Evolutionary conservation across 1,140 invertebrate genomes (phyloP), one percentile per base, ranked within the genome.

Genomic region (Drosophila repleta): DNA sequence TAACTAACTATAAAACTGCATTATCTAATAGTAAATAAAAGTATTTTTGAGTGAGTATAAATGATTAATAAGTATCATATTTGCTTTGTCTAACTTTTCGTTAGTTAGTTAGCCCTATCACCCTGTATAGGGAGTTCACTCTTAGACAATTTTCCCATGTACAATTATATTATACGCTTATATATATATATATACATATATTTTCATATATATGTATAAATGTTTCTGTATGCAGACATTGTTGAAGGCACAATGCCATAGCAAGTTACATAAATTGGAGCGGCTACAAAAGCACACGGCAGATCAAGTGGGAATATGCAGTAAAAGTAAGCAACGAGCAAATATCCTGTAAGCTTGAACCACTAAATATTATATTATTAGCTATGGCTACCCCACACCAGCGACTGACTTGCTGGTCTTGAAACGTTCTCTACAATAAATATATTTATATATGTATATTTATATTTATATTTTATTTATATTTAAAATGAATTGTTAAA

Each of bases 201-300:
- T 52, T 79, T 79, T 41, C 41, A 57, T 55, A 60, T 62, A 68
- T 66, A 82, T 39, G 45, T 18, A 10, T 45, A 20, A 41, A 52
- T 43, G 65, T 64, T 65, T 65, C 24, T 43, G 58, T 51, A 65
- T 62, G 64, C 52, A 69, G 57, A 85, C 77, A 80, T 85, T 85
- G 81, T 85, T 85, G 61, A 73, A 85, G 60, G 56, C 58, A 60
- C 81, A 85, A 71, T 64, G 76, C 49, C 39, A 61, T 46, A 45
- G 35, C 66, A 49, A 51, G 68, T 18, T 53, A 46, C 52, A 35
- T 29, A 37, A 58, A 43, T 6, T 24, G 39, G 1, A 37, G 29
- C 26, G 41, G 29, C 35, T 29, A 21, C 13, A n/a, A 52, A 11
- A 32, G 29, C 39, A 43, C 39, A 43, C 7, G 52, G 0, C 10